phyloP scores from a whole-genome alignment of 2,888 invertebrate genomes.

The Poecilus cupreus region DNA sequence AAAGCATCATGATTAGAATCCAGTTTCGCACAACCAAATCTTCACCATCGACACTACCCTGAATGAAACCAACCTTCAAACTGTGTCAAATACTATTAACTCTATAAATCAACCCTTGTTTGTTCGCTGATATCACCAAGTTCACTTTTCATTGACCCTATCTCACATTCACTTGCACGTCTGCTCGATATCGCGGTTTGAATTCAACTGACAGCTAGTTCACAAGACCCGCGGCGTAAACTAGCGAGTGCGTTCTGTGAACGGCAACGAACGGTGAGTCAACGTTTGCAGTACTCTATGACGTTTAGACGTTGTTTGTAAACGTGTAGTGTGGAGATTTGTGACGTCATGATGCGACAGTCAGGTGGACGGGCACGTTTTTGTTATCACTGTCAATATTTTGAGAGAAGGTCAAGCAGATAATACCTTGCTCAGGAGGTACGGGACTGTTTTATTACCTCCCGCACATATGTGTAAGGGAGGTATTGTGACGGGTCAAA shows the following conservation, averaged over 20 bases:
- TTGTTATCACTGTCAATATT: too few species aligned
- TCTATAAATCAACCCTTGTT: background rate
- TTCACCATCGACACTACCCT: background rate
- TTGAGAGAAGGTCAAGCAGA: too few species aligned
- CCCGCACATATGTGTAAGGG: too few species aligned
- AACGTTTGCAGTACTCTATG: too few species aligned
- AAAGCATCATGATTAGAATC: conserved; percentile 8
- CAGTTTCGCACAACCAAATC: background rate
- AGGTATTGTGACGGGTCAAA: too few species aligned
- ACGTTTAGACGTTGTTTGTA: too few species aligned
- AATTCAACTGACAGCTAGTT: background rate
- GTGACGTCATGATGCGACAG: too few species aligned
- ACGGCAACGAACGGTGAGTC: background rate
- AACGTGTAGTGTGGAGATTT: too few species aligned
- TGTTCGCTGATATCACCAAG: background rate
- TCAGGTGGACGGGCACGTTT: too few species aligned
- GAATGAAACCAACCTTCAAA: background rate
- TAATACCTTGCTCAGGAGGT: too few species aligned
- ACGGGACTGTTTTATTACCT: too few species aligned
- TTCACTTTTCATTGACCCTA: background rate
- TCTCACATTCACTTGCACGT: background rate
- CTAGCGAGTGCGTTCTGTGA: background rate
- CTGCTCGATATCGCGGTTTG: background rate
- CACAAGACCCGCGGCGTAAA: too few species aligned
- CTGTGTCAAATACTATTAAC: background rate